Evolutionary conservation across 2,113 vertebrate genomes (phyloP).

Genomic region (Laterallus jamaicensis): DNA sequence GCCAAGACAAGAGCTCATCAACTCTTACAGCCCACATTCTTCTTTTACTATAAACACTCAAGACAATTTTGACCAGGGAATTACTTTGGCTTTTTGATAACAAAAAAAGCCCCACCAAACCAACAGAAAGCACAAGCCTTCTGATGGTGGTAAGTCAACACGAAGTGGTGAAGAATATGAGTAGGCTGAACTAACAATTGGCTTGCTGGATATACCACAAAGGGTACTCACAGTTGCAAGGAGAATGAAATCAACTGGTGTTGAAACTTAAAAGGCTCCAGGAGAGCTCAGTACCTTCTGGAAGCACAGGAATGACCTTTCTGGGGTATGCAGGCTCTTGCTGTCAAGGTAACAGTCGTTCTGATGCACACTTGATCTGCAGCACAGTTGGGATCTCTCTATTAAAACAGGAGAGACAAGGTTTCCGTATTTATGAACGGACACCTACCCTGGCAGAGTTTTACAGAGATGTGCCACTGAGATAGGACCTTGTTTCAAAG

Average conservation of each 20-base stretch:
- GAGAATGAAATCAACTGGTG: not conserved
- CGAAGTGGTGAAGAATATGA: not conserved
- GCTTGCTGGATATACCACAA: not conserved
- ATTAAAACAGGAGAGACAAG: not conserved
- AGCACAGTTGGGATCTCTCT: not conserved
- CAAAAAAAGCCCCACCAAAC: not conserved
- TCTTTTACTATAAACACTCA: not conserved
- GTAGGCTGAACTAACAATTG: not conserved
- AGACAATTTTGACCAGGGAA: not conserved
- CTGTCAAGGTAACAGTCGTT: not conserved
- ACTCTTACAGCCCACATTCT: not conserved
- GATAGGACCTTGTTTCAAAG: not conserved
- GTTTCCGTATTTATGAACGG: not conserved
- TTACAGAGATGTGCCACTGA: not conserved
- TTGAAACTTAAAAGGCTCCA: not conserved
- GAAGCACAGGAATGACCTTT: not conserved
- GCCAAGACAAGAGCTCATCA: not conserved
- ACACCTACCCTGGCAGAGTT: not conserved
- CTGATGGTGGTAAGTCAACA: not conserved
- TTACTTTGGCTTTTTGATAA: not conserved
- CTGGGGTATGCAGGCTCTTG: accelerated
- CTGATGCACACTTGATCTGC: not conserved
- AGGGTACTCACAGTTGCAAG: not conserved
- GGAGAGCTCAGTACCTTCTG: not conserved
- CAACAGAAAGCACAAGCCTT: not conserved